These are phyloP conservation scores for Acipenser oxyrinchus DNA, from an alignment of 2,797 vertebrate genomes.

Conservation along the genomic window DNA sequence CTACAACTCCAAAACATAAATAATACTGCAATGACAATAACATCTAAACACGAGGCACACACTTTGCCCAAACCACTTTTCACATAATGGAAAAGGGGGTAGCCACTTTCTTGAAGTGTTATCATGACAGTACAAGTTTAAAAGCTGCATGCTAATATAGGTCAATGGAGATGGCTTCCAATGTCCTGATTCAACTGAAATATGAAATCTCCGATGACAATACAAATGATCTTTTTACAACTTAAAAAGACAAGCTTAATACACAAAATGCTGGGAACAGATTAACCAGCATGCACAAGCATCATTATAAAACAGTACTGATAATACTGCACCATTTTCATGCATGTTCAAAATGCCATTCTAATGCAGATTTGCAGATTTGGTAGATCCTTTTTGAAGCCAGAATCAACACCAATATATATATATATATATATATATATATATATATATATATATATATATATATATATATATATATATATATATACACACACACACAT, in stretches of 20 bases:
- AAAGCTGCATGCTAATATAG: constrained; percentile 1
- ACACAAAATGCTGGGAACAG: constrained; percentile 9
- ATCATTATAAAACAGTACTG: constrained; percentile 29
- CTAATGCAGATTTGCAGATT: constrained; percentile 27
- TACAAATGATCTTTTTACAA: constrained; percentile 5
- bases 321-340: constrained; percentile 52
- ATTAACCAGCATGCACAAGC: constrained; percentile 56
- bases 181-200: constrained; percentile 1
- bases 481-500: too few species aligned
- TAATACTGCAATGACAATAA: constrained; percentile 39
- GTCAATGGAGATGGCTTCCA: background rate
- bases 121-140: constrained; percentile 2
- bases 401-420: constrained; percentile 37
- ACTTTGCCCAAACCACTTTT: constrained; percentile 5
- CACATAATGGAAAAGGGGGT: background rate
- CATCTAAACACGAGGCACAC: constrained; percentile 21
- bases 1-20: constrained; percentile 41
- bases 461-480: constrained; percentile 25
- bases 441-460: constrained; percentile 18
- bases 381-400: constrained; percentile 29
- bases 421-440: constrained; percentile 23
- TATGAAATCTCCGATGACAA: background rate
- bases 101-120: background rate
- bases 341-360: constrained; percentile 46
- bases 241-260: background rate